Evolutionary conservation across 1,140 invertebrate species (phyloP), one percentile per base, ranked within the genome.

Genomic region (Drosophila persimilis): DNA sequence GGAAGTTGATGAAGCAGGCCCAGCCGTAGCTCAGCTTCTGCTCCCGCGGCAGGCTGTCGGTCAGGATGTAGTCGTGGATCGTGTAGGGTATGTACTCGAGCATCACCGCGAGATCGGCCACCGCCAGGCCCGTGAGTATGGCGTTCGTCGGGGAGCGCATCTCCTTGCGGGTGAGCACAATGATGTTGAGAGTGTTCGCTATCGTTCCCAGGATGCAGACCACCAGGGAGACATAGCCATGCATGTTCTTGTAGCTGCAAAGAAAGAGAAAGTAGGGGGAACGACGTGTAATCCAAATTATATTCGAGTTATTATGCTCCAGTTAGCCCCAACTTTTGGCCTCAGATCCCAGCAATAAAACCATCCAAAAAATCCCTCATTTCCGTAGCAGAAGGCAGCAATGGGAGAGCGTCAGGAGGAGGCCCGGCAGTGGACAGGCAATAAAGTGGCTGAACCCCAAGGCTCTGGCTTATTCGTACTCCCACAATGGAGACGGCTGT

Each of bases 201-300:
- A 98, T 94, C 31, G 97, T 96, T 35, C 98, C 98, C 79, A 98
- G 96, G n/a, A 97, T 93, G 91, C 98, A 99, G 31, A 99, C 96
- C 4, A 90, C 78, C 48, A 90, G 62, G 2, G 88, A 90, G 15
- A 86, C 79, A 54, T 90, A 90, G 22, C 89, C 89, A 22, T 90
- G 89, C 67, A 90, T 76, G 29, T 83, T 74, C 51, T 77, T 76
- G 51, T 90, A 90, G 53, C 89, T 90, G 54, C 4, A 26, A 26
- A 5, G 24, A 26, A 0, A 26, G 24, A 6, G 24, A 13, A 55
- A 57, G 26, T 44, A 6, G 6, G 41, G 3, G 9, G 8, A 24
- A 9, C 4, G 4, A 9, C 4, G 4, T 26, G 24, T 2, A 44
- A 20, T 13, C 24, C 29, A 43, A 67, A 69, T 69, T 67, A 69